Evolutionary conservation across 2,888 invertebrate genomes (phyloP).

Genomic region (Hoplodrina blanda): DNA sequence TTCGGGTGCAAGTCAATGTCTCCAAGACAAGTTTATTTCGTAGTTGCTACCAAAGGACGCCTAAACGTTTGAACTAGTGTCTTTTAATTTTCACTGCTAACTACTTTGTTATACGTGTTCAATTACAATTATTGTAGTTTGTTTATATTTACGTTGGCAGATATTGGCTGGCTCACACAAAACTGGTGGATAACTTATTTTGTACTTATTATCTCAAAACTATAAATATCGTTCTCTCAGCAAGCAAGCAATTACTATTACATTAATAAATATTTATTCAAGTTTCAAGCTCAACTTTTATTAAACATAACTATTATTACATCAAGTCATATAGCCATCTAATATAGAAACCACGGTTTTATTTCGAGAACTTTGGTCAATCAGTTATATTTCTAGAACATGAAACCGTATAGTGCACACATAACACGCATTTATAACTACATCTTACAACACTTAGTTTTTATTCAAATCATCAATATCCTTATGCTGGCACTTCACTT

Average conservation of each 20-base stretch:
- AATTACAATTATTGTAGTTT: neutral
- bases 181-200: slow-evolving; percentile 20
- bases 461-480: slow-evolving; percentile 29
- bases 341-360: slow-evolving; percentile 27
- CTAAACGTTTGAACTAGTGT: neutral
- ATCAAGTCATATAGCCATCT: slow-evolving; percentile 14
- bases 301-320: slow-evolving; percentile 31
- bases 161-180: slow-evolving; percentile 1
- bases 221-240: slow-evolving; percentile 28
- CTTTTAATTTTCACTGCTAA: neutral
- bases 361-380: slow-evolving; percentile 45
- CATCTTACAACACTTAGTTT: slow-evolving; percentile 41
- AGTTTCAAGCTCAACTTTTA: slow-evolving; percentile 22
- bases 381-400: slow-evolving; percentile 35
- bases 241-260: slow-evolving; percentile 26
- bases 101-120: neutral
- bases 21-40: neutral
- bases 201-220: slow-evolving; percentile 48
- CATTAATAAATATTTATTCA: slow-evolving; percentile 39
- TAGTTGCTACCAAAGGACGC: neutral
- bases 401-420: slow-evolving; percentile 44
- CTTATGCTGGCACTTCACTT: slow-evolving; percentile 9
- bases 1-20: neutral
- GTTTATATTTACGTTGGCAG: neutral
- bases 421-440: slow-evolving; percentile 47